These are phyloP conservation scores for Rhagonycha lutea DNA, from an alignment of 2,888 invertebrate species.

Conservation along the genomic window DNA sequence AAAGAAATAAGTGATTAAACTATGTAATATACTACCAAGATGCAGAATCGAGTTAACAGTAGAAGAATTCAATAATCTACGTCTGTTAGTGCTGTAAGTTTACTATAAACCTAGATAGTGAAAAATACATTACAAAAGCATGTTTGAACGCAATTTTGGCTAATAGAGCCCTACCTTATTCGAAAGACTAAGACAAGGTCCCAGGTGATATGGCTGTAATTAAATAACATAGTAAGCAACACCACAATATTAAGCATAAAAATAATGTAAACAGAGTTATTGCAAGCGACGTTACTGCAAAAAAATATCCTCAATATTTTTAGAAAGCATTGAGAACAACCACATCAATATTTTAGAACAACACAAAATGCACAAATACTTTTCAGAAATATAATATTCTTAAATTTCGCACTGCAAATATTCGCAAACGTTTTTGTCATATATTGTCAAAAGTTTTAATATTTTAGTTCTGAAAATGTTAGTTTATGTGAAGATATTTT, in stretches of 20 bases:
- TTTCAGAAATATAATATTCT: no score
- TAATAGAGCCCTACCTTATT: slow-evolving; percentile 23
- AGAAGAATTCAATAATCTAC: not conserved
- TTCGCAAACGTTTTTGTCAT: no score
- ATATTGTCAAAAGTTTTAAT: not conserved
- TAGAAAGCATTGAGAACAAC: not conserved
- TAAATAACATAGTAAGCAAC: slow-evolving; percentile 26
- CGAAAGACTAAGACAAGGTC: slow-evolving; percentile 25
- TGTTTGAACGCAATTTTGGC: slow-evolving; percentile 12
- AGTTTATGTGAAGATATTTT: not conserved
- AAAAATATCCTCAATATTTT: not conserved
- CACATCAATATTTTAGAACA: no score
- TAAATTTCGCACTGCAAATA: no score
- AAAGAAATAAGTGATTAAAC: not conserved
- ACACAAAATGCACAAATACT: no score
- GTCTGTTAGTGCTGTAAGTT: not conserved
- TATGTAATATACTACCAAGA: slow-evolving; percentile 1
- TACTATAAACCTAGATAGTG: not conserved
- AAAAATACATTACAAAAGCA: slow-evolving; percentile 12
- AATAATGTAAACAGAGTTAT: not conserved
- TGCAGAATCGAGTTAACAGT: not conserved
- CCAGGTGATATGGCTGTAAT: slow-evolving; percentile 23
- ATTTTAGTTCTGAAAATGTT: not conserved
- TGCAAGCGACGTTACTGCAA: not conserved
- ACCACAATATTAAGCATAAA: slow-evolving; percentile 1